Evolutionary conservation across 2,888 invertebrate species (phyloP), one percentile per base, ranked within the genome.

Genomic region (Trissolcus japonicus): DNA sequence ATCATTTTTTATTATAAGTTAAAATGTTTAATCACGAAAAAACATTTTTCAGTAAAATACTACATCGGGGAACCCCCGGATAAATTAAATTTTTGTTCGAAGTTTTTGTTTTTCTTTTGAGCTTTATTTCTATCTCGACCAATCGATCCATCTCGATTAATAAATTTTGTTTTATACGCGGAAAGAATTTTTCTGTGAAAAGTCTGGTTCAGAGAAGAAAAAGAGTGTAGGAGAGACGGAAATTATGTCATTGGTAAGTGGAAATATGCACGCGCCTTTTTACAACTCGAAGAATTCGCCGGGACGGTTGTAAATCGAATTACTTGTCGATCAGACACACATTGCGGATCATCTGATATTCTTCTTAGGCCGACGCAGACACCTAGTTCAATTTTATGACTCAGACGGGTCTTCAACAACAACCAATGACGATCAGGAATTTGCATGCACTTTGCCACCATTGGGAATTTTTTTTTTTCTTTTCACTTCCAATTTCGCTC

Each of bases 91-190:
- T 2, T 25, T 25, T 25, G 25, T 25, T 25, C 25, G 25, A 4
- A 3, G 4, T 25, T 25, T 4, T 4, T 25, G 2, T 25, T 25
- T 25, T 25, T 25, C 4, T 25, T 25, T 25, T 25, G 2, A 4
- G 2, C 25, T 25, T 25, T 25, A 25, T 4, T 2, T 9, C 9
- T 7, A 35, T 11, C 11, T 11, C 1, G 9, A 35, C 35, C 11
- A 35, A 35, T 9, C 35, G 25, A 25, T 25, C 35, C 35, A 35
- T 51, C 29, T 60, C 78, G 60, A 40, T 59, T 76, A 60, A 84
- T 82, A 80, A 80, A 82, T 69, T 79, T 67, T 76, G 74, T 76
- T 71, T 19, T 19, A 2, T 60, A 35, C 35, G 65, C 76, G 73
- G 60, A 65, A 78, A 80, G 66, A 35, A 73, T 72, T 67, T 75